Evolutionary conservation across 2,113 vertebrate species (phyloP), one percentile per base, ranked within the genome.

Genomic region (Anarhynchus alexandrinus): DNA sequence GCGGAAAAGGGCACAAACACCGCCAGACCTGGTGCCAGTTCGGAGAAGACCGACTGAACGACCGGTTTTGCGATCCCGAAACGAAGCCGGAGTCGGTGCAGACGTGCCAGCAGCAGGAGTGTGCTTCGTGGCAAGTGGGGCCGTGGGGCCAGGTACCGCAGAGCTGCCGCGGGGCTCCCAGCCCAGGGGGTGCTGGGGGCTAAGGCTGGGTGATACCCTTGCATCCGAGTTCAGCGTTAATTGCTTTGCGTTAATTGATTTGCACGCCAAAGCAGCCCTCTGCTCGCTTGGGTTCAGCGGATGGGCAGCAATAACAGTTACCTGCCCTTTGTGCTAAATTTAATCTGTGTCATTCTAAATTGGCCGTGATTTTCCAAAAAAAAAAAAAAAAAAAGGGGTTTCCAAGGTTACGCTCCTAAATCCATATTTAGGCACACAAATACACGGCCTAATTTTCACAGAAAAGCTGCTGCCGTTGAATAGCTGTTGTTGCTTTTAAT

Each of bases 21-120:
- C 99, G 99, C 34, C 99, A 99, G 97, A 99, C 98, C 2, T 99
- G 99, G 99, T 99, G 99, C 98, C 99, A 99, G 97, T 99, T 99
- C 86, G 99, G 99, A 49, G 99, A 99, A 95, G 99, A 99, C 69
- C 98, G 97, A 23, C 83, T 99, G 21, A 99, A 98, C 2, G 99
- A 99, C 95, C 97, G 97, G 42, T 98, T 99, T 74, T 99, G 99
- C 9, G 98, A 99, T 74, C 97, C 96, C 1, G 98, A 98, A 30
- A 97, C 98, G 6, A 99, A 99, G 97, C 99, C 99, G 0, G 98
- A 98, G 78, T 99, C 99, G 0, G 98, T 98, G 87, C 99, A 99
- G 97, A 92, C 95, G 4, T 99, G 99, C 97, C 99, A 99, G 96
- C 99, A 99, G 94, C 99, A 99, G 94, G 99, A 99, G 89, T 99